A percentile compares a stretch with the other conserved stretches of the same genome.
Evolutionary conservation across 2,888 invertebrate genomes (phyloP).

Genomic region (Lysandra coridon): DNA sequence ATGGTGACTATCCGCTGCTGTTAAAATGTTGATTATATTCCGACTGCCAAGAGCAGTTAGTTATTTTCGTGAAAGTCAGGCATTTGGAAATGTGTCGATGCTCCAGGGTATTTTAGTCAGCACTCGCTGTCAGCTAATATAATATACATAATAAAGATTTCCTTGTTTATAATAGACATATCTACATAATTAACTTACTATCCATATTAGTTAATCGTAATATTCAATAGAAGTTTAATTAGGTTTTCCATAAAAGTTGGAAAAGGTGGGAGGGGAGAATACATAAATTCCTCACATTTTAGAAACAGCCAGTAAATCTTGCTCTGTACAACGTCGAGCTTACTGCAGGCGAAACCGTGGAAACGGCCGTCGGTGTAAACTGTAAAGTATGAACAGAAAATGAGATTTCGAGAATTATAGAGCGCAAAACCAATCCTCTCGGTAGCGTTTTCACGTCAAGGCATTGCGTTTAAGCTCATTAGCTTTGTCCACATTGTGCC

Average conservation of each 20-base stretch:
- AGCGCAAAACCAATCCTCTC: background rate
- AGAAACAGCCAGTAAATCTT: background rate
- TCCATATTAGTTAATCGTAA: too few relatives aligned
- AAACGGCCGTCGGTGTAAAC: slow-evolving; percentile 1
- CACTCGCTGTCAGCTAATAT: slow-evolving; percentile 13
- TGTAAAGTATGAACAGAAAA: background rate
- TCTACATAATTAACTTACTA: too few relatives aligned
- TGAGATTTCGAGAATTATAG: background rate
- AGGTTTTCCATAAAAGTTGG: background rate
- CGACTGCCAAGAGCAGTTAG: background rate
- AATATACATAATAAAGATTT: background rate
- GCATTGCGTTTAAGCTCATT: background rate
- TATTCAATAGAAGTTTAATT: background rate
- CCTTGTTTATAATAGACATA: background rate
- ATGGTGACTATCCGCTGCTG: background rate
- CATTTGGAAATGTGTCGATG: slow-evolving; percentile 27
- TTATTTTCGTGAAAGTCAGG: background rate
- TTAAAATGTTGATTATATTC: background rate
- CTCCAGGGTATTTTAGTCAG: slow-evolving; percentile 15
- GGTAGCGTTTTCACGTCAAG: background rate
- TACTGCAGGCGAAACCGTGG: background rate
- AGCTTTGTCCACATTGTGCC: too few relatives aligned
- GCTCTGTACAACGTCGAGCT: background rate
- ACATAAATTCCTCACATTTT: background rate
- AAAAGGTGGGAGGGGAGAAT: background rate